Conservation (phyloP, 1,140 invertebrate genomes). For the Drosophila virilis region DNA sequence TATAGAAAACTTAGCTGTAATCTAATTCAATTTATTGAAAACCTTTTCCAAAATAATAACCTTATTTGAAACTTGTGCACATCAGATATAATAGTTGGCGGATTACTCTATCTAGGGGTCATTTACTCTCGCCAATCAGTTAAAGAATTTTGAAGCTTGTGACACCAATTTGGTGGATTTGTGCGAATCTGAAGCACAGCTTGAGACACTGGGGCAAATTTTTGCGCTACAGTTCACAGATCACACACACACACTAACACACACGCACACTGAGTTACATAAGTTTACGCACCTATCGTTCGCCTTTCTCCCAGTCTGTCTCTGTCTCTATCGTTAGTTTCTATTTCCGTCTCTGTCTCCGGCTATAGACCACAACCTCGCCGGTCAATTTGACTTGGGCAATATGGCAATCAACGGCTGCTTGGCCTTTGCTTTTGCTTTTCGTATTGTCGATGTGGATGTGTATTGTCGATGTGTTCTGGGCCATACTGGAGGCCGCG, state of each 20-base stretch:
- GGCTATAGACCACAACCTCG: conserved; percentile 25
- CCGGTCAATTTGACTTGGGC: conserved; percentile 62
- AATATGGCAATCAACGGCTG: conserved; percentile 63
- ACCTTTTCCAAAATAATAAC: no score
- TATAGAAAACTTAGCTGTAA: no score
- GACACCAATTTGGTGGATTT: conserved; percentile 61
- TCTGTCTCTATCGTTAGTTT: background rate
- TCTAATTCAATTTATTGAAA: no score
- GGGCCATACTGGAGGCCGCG: conserved; percentile 30
- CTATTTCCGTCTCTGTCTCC: background rate
- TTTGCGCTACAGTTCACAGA: background rate
- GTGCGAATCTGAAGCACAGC: conserved; percentile 52
- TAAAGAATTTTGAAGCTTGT: conserved; percentile 40
- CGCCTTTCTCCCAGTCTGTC: conserved; percentile 36
- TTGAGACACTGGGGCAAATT: conserved; percentile 37
- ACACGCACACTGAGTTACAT: conserved; percentile 19
- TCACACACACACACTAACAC: background rate
- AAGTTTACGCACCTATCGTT: conserved; percentile 31
- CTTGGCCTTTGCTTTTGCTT: conserved; percentile 52
- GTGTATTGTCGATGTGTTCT: conserved; percentile 46
- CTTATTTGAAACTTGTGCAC: no score
- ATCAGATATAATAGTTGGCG: background rate
- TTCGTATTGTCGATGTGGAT: conserved; percentile 32
- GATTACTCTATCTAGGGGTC: background rate
- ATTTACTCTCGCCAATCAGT: background rate